Evolutionary conservation across 2,113 vertebrate species (phyloP).

Genomic region (Eudyptes chrysolophus): DNA sequence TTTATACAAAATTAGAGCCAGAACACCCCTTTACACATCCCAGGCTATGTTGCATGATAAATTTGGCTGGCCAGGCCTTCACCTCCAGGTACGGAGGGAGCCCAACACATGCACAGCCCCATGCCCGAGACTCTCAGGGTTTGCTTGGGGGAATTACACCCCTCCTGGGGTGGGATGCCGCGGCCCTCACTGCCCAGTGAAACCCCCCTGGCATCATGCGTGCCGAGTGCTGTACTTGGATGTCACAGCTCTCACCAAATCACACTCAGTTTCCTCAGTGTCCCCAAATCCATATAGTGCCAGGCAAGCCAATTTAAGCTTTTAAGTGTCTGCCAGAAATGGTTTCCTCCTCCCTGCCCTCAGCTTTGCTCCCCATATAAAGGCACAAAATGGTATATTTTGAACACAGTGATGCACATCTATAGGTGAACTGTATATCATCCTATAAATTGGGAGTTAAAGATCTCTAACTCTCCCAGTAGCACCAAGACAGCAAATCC

Average conservation of each 20-base stretch:
- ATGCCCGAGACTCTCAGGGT: not conserved
- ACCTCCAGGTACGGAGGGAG: not conserved
- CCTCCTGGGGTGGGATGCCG: not conserved
- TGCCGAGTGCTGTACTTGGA: not conserved
- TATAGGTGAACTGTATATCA: not conserved
- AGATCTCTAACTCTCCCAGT: not conserved
- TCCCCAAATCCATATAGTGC: not conserved
- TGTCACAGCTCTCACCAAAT: not conserved
- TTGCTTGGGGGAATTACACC: not conserved
- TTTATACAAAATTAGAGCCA: not conserved
- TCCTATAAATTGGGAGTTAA: not conserved
- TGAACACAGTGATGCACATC: not conserved
- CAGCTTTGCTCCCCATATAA: not conserved
- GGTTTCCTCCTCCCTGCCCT: not conserved
- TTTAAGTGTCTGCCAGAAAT: not conserved
- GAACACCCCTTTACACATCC: not conserved
- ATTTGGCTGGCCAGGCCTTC: not conserved
- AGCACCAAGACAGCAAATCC: not conserved
- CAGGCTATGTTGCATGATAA: not conserved
- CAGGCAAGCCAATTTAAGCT: not conserved
- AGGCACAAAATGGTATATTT: not conserved
- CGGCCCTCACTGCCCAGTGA: too few relatives aligned
- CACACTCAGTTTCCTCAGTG: not conserved
- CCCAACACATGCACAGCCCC: not conserved
- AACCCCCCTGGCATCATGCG: rapidly evolving